A percentile compares a stretch with the other conserved stretches of the same genome.
phyloP scores from a whole-genome alignment of 2,888 invertebrate genomes.

The Bruchidius siliquastri region DNA sequence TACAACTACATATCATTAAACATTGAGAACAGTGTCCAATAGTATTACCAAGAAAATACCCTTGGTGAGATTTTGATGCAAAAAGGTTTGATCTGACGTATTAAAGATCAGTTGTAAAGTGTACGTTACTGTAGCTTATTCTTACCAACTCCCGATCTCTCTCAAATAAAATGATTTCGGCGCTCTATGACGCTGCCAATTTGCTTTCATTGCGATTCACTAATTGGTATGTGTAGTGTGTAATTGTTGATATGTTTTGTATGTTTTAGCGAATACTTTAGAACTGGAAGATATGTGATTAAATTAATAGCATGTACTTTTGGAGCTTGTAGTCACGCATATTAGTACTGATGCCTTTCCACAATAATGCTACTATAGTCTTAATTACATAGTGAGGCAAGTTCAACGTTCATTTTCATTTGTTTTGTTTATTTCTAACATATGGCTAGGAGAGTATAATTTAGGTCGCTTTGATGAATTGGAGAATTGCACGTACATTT shows the following conservation, averaged over 20 bases:
- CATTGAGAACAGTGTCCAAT: too few species aligned
- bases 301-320: neutral
- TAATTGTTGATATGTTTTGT: neutral
- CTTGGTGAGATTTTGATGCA: too few species aligned
- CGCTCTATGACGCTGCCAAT: neutral
- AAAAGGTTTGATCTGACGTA: too few species aligned
- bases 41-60: too few species aligned
- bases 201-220: neutral
- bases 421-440: neutral
- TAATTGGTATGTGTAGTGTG: neutral
- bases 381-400: neutral
- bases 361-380: neutral
- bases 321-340: neutral
- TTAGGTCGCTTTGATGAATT: too few species aligned
- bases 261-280: neutral
- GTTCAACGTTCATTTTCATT: neutral
- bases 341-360: neutral
- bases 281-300: neutral
- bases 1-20: too few species aligned
- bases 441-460: too few species aligned
- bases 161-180: too few species aligned
- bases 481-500: too few species aligned
- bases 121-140: too few species aligned
- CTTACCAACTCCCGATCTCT: too few species aligned
- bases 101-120: too few species aligned